Conservation (phyloP, 2,888 invertebrate species). For the Sylvicola cinctus region DNA sequence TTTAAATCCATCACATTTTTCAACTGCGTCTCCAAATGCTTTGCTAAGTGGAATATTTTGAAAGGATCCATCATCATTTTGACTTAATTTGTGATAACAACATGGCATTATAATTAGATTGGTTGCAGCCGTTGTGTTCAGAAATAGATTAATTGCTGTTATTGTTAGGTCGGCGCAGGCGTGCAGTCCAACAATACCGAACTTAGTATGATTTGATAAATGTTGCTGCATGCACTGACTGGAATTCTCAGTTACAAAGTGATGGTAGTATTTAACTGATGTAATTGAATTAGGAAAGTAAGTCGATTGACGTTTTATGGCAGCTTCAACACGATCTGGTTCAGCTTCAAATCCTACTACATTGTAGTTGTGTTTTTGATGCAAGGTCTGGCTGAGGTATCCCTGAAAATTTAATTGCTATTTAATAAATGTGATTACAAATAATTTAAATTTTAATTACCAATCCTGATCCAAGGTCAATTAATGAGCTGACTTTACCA, state of each 20-base stretch:
- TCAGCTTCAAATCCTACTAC: conserved; percentile 45
- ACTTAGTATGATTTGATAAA: background rate
- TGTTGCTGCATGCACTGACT: conserved; percentile 18
- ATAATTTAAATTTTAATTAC: conserved; percentile 31
- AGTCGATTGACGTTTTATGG: conserved; percentile 33
- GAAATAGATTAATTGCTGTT: background rate
- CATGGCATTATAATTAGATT: background rate
- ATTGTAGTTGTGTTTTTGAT: conserved; percentile 29
- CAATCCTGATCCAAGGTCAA: conserved; percentile 58
- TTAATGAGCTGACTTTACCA: conserved; percentile 32
- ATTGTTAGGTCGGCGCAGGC: background rate
- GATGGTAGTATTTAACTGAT: conserved; percentile 34
- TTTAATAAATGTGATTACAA: no score
- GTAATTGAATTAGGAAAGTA: conserved; percentile 30
- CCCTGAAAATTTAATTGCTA: no score
- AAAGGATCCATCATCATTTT: background rate
- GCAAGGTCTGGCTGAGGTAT: conserved; percentile 46
- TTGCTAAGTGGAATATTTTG: background rate
- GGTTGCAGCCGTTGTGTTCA: background rate
- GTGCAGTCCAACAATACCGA: background rate
- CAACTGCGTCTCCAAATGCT: background rate
- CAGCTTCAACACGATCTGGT: conserved; percentile 30
- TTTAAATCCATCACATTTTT: background rate
- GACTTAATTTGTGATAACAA: background rate
- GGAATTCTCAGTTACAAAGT: conserved; percentile 33